Percentiles rank a stretch among this genome's conserved stretches.
These are phyloP conservation scores for Rhimphoctona megacephalus DNA, from an alignment of 2,888 invertebrate species.

Conservation along the genomic window DNA sequence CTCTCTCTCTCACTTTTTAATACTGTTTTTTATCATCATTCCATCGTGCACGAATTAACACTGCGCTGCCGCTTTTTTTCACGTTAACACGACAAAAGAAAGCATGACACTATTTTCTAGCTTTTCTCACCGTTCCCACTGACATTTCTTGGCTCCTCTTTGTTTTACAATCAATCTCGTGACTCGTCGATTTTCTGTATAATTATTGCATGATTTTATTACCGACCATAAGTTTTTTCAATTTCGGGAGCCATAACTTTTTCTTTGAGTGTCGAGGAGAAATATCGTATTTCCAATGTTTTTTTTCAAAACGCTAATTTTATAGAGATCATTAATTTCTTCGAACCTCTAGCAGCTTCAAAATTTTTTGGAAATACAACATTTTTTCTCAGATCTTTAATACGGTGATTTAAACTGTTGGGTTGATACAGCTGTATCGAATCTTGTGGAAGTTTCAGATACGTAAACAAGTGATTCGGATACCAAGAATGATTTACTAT, in stretches of 20 bases:
- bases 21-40: conserved; percentile 27
- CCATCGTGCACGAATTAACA: conserved; percentile 65
- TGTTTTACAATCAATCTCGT: conserved; percentile 37
- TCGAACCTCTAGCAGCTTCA: background rate
- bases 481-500: background rate
- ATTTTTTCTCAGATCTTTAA: conserved; percentile 18
- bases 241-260: conserved; percentile 1
- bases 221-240: background rate
- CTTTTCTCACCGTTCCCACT: conserved; percentile 54
- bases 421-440: background rate
- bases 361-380: conserved; percentile 16
- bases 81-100: conserved; percentile 21
- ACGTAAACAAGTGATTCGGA: background rate
- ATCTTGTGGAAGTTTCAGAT: conserved; percentile 19
- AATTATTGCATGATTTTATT: conserved; percentile 41
- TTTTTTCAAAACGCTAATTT: background rate
- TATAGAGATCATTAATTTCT: background rate
- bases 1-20: conserved; percentile 41
- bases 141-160: conserved; percentile 51
- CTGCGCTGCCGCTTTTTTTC: conserved; percentile 19
- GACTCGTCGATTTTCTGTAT: conserved; percentile 59
- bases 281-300: conserved; percentile 20
- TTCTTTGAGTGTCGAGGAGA: background rate
- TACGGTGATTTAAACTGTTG: conserved; percentile 10
- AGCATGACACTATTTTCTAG: conserved; percentile 61